phyloP scores from a whole-genome alignment of 2,888 invertebrate species.

The Pandemis cinnamomeana region DNA sequence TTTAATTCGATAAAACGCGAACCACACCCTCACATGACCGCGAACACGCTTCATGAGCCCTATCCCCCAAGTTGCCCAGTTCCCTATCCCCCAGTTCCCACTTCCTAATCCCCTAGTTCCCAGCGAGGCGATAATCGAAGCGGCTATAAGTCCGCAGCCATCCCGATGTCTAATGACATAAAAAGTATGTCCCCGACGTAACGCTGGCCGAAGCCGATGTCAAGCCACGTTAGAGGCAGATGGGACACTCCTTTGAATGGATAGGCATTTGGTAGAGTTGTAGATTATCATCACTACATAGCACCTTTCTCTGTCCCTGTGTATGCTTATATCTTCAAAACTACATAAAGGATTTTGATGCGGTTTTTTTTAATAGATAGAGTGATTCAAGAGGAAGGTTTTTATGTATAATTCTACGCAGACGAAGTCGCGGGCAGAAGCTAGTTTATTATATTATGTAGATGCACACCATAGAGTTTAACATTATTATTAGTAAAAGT shows the following conservation, averaged over 20 bases:
- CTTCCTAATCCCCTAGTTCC: constrained; percentile 12
- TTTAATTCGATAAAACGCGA: constrained; percentile 24
- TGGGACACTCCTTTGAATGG: background rate
- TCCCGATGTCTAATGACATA: constrained; percentile 80
- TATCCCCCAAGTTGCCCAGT: constrained; percentile 1
- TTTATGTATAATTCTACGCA: too few relatives aligned
- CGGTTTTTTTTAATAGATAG: too few relatives aligned
- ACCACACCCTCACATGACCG: constrained; percentile 15
- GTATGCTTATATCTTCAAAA: too few relatives aligned
- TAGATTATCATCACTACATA: too few relatives aligned
- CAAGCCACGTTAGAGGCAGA: constrained; percentile 49
- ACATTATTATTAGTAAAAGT: too few relatives aligned
- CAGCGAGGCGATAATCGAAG: constrained; percentile 65
- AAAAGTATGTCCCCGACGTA: constrained; percentile 81
- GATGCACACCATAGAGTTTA: too few relatives aligned
- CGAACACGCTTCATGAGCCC: constrained; percentile 28
- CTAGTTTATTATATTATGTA: too few relatives aligned
- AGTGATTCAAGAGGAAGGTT: too few relatives aligned
- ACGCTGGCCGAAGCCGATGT: constrained; percentile 63
- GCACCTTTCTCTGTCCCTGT: too few relatives aligned
- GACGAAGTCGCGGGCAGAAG: too few relatives aligned
- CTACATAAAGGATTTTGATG: too few relatives aligned
- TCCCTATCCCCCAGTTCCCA: background rate
- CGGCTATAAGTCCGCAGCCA: constrained; percentile 64
- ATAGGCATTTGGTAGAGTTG: too few relatives aligned